Conservation (phyloP, 2,797 vertebrate genomes). For the Macrochelys suwanniensis region DNA sequence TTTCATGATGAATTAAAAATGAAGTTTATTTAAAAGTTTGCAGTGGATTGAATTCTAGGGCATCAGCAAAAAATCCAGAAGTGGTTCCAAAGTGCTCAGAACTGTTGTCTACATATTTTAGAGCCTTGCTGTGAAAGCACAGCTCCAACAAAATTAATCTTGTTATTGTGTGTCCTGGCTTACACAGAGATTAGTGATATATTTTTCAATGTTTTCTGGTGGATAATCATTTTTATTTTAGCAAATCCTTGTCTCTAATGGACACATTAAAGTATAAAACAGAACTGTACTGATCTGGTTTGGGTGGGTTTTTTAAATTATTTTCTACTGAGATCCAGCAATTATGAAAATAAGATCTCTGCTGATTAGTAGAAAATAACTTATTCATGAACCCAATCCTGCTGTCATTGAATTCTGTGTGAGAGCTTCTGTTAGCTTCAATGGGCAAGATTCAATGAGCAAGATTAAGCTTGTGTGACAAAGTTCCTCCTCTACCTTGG, state of each 20-base stretch:
- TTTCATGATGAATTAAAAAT: conserved; percentile 30
- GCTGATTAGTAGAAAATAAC: not conserved
- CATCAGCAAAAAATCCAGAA: conserved; percentile 49
- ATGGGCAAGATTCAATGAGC: not conserved
- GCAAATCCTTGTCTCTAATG: not conserved
- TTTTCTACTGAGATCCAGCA: not conserved
- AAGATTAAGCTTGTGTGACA: not conserved
- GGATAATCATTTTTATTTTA: not conserved
- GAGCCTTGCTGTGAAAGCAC: conserved; percentile 16
- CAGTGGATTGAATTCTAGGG: not conserved
- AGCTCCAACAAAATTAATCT: conserved; percentile 43
- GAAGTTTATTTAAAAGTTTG: conserved; percentile 21
- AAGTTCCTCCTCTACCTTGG: too few species aligned
- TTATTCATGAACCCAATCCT: not conserved
- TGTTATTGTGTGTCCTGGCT: not conserved
- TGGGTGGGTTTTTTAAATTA: not conserved
- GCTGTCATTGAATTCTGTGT: not conserved
- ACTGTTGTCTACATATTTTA: not conserved
- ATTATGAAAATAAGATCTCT: not conserved
- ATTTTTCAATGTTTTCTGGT: not conserved
- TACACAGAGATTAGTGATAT: not conserved
- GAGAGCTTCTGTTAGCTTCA: not conserved
- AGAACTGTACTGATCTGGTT: not conserved
- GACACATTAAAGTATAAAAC: accelerated
- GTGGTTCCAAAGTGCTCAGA: not conserved